Conservation (phyloP, 2,113 vertebrate species). For the Nothobranchius furzeri region DNA sequence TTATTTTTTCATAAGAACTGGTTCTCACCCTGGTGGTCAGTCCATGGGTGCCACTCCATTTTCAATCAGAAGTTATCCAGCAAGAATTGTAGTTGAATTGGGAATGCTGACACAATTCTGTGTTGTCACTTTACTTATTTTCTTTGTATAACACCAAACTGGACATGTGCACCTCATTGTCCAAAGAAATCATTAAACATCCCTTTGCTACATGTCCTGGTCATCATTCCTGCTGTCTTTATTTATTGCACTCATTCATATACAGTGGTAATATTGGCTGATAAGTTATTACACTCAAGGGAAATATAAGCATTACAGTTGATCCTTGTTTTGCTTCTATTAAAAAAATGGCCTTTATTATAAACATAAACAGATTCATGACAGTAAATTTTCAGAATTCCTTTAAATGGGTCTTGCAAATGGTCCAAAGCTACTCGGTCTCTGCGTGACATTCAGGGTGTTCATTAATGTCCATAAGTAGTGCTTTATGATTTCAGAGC, state of each 20-base stretch:
- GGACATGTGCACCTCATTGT: conserved; percentile 78
- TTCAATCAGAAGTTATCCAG: conserved; percentile 34
- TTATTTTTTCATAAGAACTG: conserved; percentile 44
- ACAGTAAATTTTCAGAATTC: conserved; percentile 42
- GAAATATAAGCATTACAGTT: conserved; percentile 39
- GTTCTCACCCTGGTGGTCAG: conserved; percentile 66
- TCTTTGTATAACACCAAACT: conserved; percentile 73
- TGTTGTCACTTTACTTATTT: conserved; percentile 59
- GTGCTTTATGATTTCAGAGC: conserved; percentile 50
- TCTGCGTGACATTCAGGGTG: conserved; percentile 63
- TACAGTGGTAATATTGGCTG: conserved; percentile 62
- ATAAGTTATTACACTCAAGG: conserved; percentile 54
- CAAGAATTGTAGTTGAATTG: conserved; percentile 53
- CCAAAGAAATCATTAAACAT: conserved; percentile 80
- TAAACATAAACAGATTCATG: conserved; percentile 48
- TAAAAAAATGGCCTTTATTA: conserved; percentile 66
- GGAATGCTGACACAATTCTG: conserved; percentile 59
- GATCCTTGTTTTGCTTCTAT: conserved; percentile 43
- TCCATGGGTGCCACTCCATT: conserved; percentile 51
- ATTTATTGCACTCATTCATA: conserved; percentile 50
- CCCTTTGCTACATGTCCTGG: conserved; percentile 77
- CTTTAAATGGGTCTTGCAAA: conserved; percentile 52
- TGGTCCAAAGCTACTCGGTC: conserved; percentile 37
- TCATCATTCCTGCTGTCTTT: conserved; percentile 77
- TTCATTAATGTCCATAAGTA: conserved; percentile 42